These are phyloP conservation scores for Drosophila atripex DNA, from an alignment of 2,888 invertebrate genomes.

Conservation along the genomic window DNA sequence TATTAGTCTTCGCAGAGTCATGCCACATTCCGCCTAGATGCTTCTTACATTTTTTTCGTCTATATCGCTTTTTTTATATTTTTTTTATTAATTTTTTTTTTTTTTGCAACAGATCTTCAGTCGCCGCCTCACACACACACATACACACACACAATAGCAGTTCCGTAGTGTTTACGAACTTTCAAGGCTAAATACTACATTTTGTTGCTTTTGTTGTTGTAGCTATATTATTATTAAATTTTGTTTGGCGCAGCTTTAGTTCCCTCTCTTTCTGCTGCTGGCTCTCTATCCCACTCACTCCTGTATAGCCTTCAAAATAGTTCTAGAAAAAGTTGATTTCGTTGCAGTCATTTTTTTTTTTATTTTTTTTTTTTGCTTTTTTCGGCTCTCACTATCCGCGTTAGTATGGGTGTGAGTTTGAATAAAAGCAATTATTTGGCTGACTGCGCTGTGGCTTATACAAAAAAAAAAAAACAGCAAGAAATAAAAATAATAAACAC, in stretches of 20 bases:
- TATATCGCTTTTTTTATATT: neutral
- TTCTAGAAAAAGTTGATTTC: constrained; percentile 69
- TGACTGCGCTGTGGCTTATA: constrained; percentile 61
- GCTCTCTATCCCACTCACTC: constrained; percentile 8
- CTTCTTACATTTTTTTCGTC: neutral
- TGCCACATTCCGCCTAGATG: neutral
- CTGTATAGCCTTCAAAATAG: constrained; percentile 57
- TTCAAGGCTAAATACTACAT: constrained; percentile 79
- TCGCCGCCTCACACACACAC: constrained; percentile 16
- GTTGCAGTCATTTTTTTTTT: constrained; percentile 50
- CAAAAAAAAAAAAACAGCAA: constrained; percentile 31
- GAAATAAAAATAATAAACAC: constrained; percentile 8
- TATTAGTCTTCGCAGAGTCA: no score
- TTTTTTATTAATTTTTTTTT: neutral
- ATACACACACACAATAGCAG: neutral
- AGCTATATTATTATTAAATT: constrained; percentile 72
- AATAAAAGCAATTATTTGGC: constrained; percentile 70
- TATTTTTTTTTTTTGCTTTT: neutral
- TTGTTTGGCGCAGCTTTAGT: constrained; percentile 65
- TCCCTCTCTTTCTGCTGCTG: constrained; percentile 22
- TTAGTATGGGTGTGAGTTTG: constrained; percentile 44
- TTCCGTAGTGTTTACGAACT: constrained; percentile 76
- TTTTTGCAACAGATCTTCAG: constrained; percentile 31
- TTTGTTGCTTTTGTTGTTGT: constrained; percentile 49
- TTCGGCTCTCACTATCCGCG: constrained; percentile 30